These are phyloP conservation scores for Eubasilissa regina DNA, from an alignment of 1,140 invertebrate species.

Conservation along the genomic window DNA sequence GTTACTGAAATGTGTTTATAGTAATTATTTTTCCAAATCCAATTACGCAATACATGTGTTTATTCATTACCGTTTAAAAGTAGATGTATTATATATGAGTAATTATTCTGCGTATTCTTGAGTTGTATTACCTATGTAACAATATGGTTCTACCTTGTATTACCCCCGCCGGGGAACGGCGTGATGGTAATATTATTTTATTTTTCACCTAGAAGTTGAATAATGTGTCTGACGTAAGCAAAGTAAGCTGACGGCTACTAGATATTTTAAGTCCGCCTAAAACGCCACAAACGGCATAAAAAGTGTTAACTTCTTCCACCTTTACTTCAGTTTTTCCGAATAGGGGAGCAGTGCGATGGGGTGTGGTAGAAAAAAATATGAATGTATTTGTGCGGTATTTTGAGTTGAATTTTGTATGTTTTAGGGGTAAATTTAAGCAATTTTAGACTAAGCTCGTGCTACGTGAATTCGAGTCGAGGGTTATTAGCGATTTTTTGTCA, in stretches of 20 bases:
- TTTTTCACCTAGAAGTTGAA: not conserved
- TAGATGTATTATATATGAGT: no score
- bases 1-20: no score
- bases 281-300: slow-evolving; percentile 42
- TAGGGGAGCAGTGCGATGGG: slow-evolving; percentile 33
- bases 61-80: no score
- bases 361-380: slow-evolving; percentile 1
- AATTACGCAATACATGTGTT: no score
- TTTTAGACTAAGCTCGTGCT: slow-evolving; percentile 55
- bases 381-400: slow-evolving; percentile 37
- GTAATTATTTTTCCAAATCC: no score
- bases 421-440: slow-evolving; percentile 55
- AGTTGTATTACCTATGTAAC: no score
- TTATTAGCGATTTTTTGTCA: slow-evolving; percentile 56
- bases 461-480: slow-evolving; percentile 42
- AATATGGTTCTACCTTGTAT: no score
- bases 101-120: no score
- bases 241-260: slow-evolving; percentile 30
- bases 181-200: no score
- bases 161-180: no score
- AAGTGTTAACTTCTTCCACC: slow-evolving; percentile 50
- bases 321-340: slow-evolving; percentile 41
- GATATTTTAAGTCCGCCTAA: slow-evolving; percentile 41
- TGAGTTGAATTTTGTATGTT: slow-evolving; percentile 46
- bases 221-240: slow-evolving; percentile 25